Conservation (phyloP, 2,797 vertebrate species). For the Coracias cyanogaster region DNA sequence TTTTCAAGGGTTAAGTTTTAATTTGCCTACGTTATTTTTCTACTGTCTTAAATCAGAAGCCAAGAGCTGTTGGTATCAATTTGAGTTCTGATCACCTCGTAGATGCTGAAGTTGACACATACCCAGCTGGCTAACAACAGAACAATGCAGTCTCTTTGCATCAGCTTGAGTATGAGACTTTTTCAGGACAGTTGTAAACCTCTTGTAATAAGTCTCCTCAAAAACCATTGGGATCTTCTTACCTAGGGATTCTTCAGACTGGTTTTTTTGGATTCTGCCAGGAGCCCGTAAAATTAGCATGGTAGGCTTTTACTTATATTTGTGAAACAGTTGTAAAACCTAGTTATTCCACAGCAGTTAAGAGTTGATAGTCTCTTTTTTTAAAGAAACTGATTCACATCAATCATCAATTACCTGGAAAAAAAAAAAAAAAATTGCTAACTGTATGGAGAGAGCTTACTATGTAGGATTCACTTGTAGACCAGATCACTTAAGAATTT, state of each 20-base stretch:
- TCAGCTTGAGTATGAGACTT: not conserved
- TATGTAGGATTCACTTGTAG: not conserved
- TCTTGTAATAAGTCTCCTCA: not conserved
- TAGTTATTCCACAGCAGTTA: not conserved
- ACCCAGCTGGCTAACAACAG: not conserved
- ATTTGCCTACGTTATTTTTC: not conserved
- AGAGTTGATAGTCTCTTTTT: not conserved
- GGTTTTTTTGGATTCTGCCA: not conserved
- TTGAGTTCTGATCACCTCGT: not conserved
- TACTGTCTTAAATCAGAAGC: not conserved
- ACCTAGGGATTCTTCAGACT: not conserved
- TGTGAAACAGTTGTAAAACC: not conserved
- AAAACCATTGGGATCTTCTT: not conserved
- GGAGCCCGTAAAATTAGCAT: not conserved
- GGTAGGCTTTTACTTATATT: not conserved
- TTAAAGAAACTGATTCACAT: not conserved
- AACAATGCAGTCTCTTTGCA: not conserved
- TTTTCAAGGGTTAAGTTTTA: not conserved
- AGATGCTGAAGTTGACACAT: not conserved
- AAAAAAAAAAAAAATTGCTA: not conserved
- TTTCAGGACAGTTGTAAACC: not conserved
- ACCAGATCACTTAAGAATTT: not conserved
- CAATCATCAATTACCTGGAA: not conserved
- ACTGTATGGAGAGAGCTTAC: not conserved
- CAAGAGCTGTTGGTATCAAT: not conserved